Base-by-base conservation (phyloP, 2,797 vertebrate species). In the Hirundo rustica region DNA sequence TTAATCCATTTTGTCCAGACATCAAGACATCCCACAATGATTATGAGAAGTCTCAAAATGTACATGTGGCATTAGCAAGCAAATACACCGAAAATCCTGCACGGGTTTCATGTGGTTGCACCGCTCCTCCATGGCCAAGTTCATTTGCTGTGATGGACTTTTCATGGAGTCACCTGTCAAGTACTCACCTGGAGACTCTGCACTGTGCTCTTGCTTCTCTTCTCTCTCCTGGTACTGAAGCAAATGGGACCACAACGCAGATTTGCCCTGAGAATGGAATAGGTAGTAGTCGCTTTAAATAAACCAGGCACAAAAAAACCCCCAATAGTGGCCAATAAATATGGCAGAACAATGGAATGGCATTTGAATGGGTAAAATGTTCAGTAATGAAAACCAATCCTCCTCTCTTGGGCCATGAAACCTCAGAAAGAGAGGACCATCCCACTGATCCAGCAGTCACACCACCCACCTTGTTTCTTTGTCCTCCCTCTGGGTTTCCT, bases 211-310 rank as follows among this genome's bases (percentile, higher is more conserved):
- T 18, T 96, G 98, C 65, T 98, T 99, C 96, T 98, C 98, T 97
- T 99, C 98, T 94, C 98, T 98, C 15, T 98, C 98, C 97, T 99
- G 99, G 95, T 98, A 99, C 80, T 99, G 99, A 91, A 99, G 98
- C 95, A 99, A 98, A 98, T 99, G 99, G 60, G 99, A 99, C 99
- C 99, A 99, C 92, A 99, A 97, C 42, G 99, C 99, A 7, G 99
- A 99, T 85, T 99, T 99, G 11, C 99, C 99, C 99, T 99, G 97
- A 73, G 95, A 97, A 90, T 12, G 45, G 36, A 95, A 81, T 21
- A 85, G 0, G 75, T 3, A 90, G n/a, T 38, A 75, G 0, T 15
- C 36, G 5, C 27, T 84, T 88, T 85, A 86, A 93, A 92, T 67
- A 93, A 72, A 79, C 23, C 57, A 58, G 29, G 42, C 57, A 26